A percentile compares a stretch with the other conserved stretches of the same genome.
Evolutionary conservation across 2,888 invertebrate species (phyloP).

Genomic region (Oasisia sp.): DNA sequence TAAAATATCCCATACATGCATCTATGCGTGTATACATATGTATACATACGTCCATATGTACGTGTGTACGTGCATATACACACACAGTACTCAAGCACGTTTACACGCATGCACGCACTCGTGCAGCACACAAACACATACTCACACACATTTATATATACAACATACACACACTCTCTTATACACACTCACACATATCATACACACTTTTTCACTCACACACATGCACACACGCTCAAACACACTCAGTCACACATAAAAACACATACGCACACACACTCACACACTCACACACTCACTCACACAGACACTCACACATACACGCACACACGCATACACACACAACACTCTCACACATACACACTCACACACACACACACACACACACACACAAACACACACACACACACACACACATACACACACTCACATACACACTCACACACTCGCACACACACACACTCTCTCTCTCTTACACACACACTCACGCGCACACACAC

Average conservation of each 20-base stretch:
- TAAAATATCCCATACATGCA: conserved; percentile 9
- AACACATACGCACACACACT: no score
- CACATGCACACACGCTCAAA: neutral
- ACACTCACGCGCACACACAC: no score
- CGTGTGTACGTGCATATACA: neutral
- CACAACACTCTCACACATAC: no score
- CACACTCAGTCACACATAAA: no score
- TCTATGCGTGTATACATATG: neutral
- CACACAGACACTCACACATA: no score
- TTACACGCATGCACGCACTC: neutral
- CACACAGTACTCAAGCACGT: no score
- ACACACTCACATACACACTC: no score
- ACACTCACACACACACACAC: neutral
- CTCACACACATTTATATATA: neutral
- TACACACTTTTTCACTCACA: neutral
- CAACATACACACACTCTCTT: neutral
- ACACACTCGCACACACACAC: neutral
- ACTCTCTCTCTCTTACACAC: no score
- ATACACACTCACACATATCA: neutral
- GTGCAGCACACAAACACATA: neutral
- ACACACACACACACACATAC: no score
- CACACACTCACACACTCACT: neutral
- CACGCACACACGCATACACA: no score
- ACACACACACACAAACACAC: neutral
- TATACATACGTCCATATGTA: neutral